Evolutionary conservation across 2,113 vertebrate genomes (phyloP).

Genomic region (Pandion haliaetus): DNA sequence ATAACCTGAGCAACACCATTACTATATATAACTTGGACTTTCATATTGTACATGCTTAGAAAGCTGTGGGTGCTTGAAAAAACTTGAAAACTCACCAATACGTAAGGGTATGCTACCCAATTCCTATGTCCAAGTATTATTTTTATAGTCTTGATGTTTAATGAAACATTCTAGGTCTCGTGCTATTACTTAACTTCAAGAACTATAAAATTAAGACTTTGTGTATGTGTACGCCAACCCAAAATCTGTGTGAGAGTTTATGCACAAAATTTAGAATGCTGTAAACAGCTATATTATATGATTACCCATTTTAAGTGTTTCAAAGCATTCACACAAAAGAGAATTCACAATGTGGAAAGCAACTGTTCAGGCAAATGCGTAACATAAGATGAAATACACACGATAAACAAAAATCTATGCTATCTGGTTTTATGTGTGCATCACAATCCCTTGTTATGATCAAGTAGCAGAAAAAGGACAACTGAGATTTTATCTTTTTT

Average conservation of each 20-base stretch:
- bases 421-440: neutral
- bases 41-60: neutral
- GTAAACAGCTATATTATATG: neutral
- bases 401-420: neutral
- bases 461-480: neutral
- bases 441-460: neutral
- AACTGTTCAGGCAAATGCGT: neutral
- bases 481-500: neutral
- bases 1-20: neutral
- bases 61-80: neutral
- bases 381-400: neutral
- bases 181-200: neutral
- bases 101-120: neutral
- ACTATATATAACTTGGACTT: neutral
- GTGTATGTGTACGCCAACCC: neutral
- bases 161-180: neutral
- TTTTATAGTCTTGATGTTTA: neutral
- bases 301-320: neutral
- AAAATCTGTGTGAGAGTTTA: neutral
- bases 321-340: neutral
- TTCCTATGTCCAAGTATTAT: neutral
- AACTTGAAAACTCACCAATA: neutral
- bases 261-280: neutral
- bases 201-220: neutral
- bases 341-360: neutral